Evolutionary conservation across 2,797 vertebrate species (phyloP), one percentile per base, ranked within the genome.

Genomic region (Vireo griseus): DNA sequence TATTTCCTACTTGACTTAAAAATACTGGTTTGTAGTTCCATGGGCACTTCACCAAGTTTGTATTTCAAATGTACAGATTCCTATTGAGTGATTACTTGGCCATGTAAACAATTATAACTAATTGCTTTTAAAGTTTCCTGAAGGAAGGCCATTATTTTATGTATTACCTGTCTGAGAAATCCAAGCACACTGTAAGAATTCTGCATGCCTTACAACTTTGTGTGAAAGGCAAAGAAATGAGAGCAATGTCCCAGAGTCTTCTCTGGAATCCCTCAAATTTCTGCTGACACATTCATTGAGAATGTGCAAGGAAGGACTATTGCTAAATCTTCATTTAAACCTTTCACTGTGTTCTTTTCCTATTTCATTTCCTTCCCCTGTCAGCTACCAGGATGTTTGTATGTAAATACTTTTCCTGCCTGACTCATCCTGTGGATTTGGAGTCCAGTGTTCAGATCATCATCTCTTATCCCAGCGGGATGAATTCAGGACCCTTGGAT

Each of bases 381-480:
- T 40, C 91, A 82, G 52, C 72, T 89, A 95, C 84, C 61, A 91
- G 84, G 94, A 88, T 93, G 92, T 95, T 92, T 90, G 57, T 61
- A 13, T 71, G 91, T 87, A 92, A 95, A 94, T 44, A 80, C 58
- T 87, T 88, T 85, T 92, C 77, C 94, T 92, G 82, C 90, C 74
- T 90, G 88, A 88, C 62, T 95, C 71, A 79, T 72, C 22, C 82
- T 10, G 1, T 31, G 61, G 57, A 42, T 54, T 31, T 75, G 74
- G 80, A 87, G 45, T 52, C 42, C 71, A 65, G 10, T 4, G 28
- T 67, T 80, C 88, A 77, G 65, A n/a, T 73, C 39, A 54, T 77
- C 6, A 1, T 21, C 24, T 47, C 28, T 42, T 18, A 40, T 59
- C 25, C 87, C 52, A 77, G 47, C 76, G 52, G n/a, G 63, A 25